A percentile compares a stretch with the other conserved stretches of the same genome.
These are phyloP conservation scores for Parazoanthus darwini DNA, from an alignment of 92 coral and sea anemone genomes.

Conservation along the genomic window DNA sequence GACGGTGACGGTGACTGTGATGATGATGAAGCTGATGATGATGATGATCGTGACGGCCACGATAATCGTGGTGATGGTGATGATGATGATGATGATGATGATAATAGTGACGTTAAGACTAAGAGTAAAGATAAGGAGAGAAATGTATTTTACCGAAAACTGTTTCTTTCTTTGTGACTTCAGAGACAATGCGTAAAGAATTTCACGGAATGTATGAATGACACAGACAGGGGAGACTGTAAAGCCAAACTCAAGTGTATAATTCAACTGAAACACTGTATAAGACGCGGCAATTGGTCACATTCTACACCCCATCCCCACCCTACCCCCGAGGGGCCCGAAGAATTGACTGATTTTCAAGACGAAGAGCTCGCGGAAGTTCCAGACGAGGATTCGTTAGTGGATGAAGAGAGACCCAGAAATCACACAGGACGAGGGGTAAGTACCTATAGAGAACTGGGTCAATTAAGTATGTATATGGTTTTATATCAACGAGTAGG, in stretches of 20 bases:
- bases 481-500: no score
- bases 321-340: neutral
- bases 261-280: constrained; percentile 11
- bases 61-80: neutral
- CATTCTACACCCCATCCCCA: neutral
- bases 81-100: neutral
- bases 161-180: neutral
- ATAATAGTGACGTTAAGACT: neutral
- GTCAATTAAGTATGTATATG: no score
- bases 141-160: no score
- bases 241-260: constrained; percentile 25
- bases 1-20: neutral
- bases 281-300: constrained; percentile 16
- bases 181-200: neutral
- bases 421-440: constrained; percentile 22
- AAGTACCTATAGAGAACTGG: neutral
- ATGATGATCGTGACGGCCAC: neutral
- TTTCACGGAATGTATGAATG: constrained; percentile 4
- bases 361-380: constrained; percentile 20
- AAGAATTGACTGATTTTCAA: constrained; percentile 17
- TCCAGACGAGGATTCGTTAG: neutral
- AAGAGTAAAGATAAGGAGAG: neutral
- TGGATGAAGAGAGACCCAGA: neutral
- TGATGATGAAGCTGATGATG: neutral
- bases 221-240: constrained; percentile 33